Base-by-base conservation (phyloP, 2,888 invertebrate species). In the Nasonovia ribisnigri region DNA sequence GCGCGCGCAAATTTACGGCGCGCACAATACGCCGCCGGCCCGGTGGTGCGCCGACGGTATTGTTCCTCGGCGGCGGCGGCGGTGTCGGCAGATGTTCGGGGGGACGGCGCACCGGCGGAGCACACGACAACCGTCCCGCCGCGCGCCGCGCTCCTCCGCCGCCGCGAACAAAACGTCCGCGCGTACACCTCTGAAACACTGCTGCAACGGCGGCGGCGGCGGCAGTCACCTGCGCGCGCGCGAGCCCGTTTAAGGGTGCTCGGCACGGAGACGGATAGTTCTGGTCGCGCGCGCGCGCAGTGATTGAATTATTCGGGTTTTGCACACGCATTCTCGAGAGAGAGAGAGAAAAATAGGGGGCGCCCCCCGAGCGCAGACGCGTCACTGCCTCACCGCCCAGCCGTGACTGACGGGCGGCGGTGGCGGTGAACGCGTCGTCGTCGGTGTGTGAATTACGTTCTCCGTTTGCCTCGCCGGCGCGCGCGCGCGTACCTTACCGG, bases 231-330 rank as follows among this genome's bases (percentile, higher is more conserved):
- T 36, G 77, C 77, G 36, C 67, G n/a, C 1, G 67, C n/a, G 77
- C 36, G 77, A 36, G 77, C 77, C 36, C 77, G 77, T 20, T 84
- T 84, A 11, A 84, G 84, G 84, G 84, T 43, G 84, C 26, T 84
- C 84, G 84, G 84, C 3, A 26, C 84, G 11, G 43, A 5, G 43
- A 26, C 84, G 84, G 84, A 24, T 3, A 43, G n/a, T 29, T 11
- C 60, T n/a, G 60, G 60, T 26, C 29, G 60, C 43, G 84, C 84
- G 42, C 84, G 84, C 84, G 29, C 88, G n/a, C 57, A 89, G 89
- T 89, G 89, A 89, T 89, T 89, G 89, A 89, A 89, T 84, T 84
- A 84, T 89, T 89, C 89, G 54, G 88, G 88, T 89, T 60, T 89
- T 43, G 84, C 84, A 84, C 42, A 10, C 84, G 84, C 84, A 84